Base-by-base conservation (phyloP, 2,888 invertebrate species). In the Epinotia demarniana region DNA sequence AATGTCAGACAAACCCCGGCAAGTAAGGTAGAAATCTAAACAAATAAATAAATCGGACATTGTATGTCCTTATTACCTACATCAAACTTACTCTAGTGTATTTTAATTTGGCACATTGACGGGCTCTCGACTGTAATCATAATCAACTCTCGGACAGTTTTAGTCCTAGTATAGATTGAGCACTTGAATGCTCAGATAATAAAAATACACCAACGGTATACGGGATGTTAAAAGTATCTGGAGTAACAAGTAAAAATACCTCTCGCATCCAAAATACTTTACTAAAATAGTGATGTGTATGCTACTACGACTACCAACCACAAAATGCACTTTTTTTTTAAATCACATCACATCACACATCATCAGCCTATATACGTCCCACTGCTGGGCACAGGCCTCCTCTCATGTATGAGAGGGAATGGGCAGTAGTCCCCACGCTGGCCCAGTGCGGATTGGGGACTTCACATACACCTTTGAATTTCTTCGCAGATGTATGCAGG, bases 51-150 rank as follows among this genome's bases (percentile, higher is more conserved):
- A 39, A 57, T 8, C 27, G 46, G 39, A 67, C 73, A 73, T 61
- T 68, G 61, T 73, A 61, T n/a, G 23, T 11, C 12, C 62, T 43
- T 61, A 61, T 73, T 39, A 27, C 0, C 13, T 12, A n/a, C 23
- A 53, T 39, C 9, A 60, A 27, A 23, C 3, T 16, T 19, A 19
- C 39, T 58, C 8, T 64, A 19, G 16, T 16, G 13, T 27, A 4
- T n/a, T 62, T 69, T 49, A 63, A 63, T 69, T 43, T 46, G n/a
- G 11, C 16, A 58, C 49, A 70, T 60, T 23, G 70, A 39, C 53
- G 23, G 70, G 66, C 60, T 74, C 46, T 18, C 46, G 64, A 53
- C 60, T 58, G 53, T 43, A 53, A 27, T 70, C 61, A 71, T 66
- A 53, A 27, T 70, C 61, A 71, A 61, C 63, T 69, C 18, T 49